phyloP scores from a whole-genome alignment of 2,888 invertebrate species.

The Drosophila suboccidentalis region DNA sequence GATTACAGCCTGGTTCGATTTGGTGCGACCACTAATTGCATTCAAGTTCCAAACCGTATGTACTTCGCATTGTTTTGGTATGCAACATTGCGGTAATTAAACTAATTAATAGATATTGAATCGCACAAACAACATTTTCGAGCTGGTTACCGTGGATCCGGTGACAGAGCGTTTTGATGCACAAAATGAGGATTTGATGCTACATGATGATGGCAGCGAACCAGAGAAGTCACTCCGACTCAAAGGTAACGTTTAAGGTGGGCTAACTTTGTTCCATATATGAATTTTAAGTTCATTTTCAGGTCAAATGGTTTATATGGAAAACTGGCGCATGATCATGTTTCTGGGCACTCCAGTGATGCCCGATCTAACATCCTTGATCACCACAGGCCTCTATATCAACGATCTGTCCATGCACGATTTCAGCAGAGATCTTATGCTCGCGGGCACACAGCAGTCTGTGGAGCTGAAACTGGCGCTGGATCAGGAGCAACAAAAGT shows the following conservation, averaged over 20 bases:
- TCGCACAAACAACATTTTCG: slow-evolving; percentile 98
- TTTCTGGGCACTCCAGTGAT: slow-evolving; percentile 98
- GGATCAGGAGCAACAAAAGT: slow-evolving; percentile 98
- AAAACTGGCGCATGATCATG: slow-evolving; percentile 99
- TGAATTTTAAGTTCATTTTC: not conserved
- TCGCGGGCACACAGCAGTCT: slow-evolving; percentile 98
- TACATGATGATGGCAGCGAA: slow-evolving; percentile 88
- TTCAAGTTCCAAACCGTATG: slow-evolving; percentile 98
- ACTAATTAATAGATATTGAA: slow-evolving; percentile 91
- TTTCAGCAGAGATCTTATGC: slow-evolving; percentile 97
- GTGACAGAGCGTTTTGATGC: slow-evolving; percentile 90
- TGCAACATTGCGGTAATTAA: not conserved
- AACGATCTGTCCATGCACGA: slow-evolving; percentile 99
- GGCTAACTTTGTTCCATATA: too few species aligned
- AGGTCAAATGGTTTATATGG: slow-evolving; percentile 99
- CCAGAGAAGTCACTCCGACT: slow-evolving; percentile 92
- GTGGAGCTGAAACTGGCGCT: slow-evolving; percentile 97
- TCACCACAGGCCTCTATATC: slow-evolving; percentile 97
- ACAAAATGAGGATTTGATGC: slow-evolving; percentile 85
- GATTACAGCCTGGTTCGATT: slow-evolving; percentile 96
- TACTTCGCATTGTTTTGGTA: not conserved
- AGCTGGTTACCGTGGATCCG: slow-evolving; percentile 95
- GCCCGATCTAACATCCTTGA: slow-evolving; percentile 96
- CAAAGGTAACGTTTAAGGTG: slow-evolving; percentile 88
- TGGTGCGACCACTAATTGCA: slow-evolving; percentile 96